Conservation (phyloP, 30 jellyfish, hydroid and myxozoan genomes). For the Aurelia aurita region DNA sequence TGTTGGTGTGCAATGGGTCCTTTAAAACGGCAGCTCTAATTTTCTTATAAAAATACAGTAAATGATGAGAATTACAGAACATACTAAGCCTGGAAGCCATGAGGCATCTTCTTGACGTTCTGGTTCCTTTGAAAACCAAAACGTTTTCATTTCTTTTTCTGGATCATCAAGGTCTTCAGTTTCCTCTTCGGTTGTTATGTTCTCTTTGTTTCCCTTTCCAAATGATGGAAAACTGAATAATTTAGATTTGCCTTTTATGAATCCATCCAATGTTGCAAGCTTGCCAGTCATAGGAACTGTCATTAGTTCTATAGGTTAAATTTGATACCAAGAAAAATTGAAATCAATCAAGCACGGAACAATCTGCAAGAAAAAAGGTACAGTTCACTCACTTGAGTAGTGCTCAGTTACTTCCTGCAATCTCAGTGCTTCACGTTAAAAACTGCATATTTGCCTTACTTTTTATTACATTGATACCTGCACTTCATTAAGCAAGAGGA, state of each 20-base stretch:
- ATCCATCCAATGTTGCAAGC: conserved; percentile 44
- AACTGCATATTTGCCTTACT: too few species aligned
- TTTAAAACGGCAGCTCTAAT: too few species aligned
- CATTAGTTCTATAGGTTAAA: background rate
- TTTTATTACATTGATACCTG: too few species aligned
- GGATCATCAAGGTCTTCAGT: conserved; percentile 35
- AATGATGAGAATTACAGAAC: background rate
- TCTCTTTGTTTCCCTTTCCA: conserved; percentile 12
- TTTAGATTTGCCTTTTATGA: conserved; percentile 35
- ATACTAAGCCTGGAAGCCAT: conserved; percentile 88
- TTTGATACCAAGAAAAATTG: background rate
- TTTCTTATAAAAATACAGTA: too few species aligned
- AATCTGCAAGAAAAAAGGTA: background rate
- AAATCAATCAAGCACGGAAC: background rate
- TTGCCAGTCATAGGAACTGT: conserved; percentile 68
- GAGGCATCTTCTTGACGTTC: conserved; percentile 41
- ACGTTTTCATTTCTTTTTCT: conserved; percentile 67
- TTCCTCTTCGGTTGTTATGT: conserved; percentile 9
- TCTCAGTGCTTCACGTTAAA: too few species aligned
- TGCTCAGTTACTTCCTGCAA: too few species aligned
- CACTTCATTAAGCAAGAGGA: too few species aligned
- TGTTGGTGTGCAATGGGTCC: too few species aligned
- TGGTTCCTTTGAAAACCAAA: conserved; percentile 64
- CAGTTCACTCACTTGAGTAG: too few species aligned
- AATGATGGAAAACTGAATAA: background rate